Percentiles rank a stretch among this genome's conserved stretches.
Conservation (phyloP, 1,140 invertebrate species). For the Holcopasites calliopsidis region DNA sequence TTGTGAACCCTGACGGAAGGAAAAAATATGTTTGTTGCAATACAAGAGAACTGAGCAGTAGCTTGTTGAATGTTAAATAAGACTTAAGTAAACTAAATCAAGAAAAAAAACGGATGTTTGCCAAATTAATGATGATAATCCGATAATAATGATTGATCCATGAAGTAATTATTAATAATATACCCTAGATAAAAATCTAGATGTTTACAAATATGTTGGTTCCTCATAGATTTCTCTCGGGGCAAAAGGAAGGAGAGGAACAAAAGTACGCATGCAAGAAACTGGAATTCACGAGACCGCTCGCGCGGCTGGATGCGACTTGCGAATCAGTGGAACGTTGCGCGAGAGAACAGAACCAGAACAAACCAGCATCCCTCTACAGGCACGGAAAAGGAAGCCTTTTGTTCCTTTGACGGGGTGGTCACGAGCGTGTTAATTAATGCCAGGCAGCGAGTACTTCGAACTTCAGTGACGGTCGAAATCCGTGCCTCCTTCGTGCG, state of each 20-base stretch:
- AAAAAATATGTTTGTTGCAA: too few species aligned
- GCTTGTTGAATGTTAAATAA: too few species aligned
- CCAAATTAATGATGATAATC: too few species aligned
- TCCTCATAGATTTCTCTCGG: neutral
- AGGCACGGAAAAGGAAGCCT: constrained; percentile 42
- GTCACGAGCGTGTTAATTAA: constrained; percentile 50
- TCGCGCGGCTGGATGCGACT: neutral
- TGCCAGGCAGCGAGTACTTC: constrained; percentile 33
- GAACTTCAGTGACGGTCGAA: constrained; percentile 20
- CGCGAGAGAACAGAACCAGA: constrained; percentile 41
- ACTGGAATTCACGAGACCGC: neutral
- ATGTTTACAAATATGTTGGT: too few species aligned
- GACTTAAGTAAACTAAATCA: too few species aligned
- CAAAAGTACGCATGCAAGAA: neutral
- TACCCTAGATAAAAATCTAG: too few species aligned
- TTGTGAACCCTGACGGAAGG: too few species aligned
- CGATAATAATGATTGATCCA: too few species aligned
- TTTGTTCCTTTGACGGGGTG: constrained; percentile 53
- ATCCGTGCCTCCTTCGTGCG: neutral
- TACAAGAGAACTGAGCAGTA: too few species aligned
- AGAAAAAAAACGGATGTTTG: too few species aligned
- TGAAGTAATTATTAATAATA: too few species aligned
- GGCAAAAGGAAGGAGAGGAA: neutral
- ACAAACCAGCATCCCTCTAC: constrained; percentile 3
- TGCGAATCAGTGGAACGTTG: constrained; percentile 3